Conservation (phyloP, 92 coral and sea anemone species). For the Bergia sp. region DNA sequence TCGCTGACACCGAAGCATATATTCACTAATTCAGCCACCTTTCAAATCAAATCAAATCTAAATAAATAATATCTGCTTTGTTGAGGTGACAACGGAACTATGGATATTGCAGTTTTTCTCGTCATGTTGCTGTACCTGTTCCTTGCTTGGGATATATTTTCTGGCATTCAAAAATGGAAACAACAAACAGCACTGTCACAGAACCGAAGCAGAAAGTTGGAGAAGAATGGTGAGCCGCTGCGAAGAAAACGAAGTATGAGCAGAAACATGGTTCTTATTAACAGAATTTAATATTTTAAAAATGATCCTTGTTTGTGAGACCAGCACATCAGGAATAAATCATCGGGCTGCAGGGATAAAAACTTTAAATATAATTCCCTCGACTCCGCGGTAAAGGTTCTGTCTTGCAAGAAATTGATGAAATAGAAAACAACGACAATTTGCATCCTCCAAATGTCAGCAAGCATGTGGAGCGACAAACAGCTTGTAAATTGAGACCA, state of each 20-base stretch:
- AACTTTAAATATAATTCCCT: too few relatives aligned
- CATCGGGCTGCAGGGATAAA: background rate
- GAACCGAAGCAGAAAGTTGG: background rate
- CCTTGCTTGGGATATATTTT: slow-evolving; percentile 7
- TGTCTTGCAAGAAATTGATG: too few relatives aligned
- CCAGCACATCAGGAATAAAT: background rate
- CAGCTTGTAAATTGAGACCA: too few relatives aligned
- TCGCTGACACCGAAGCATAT: background rate
- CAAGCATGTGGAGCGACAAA: too few relatives aligned
- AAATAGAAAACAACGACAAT: too few relatives aligned
- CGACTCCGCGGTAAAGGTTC: background rate
- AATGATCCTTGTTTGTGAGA: background rate
- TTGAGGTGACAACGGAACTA: background rate
- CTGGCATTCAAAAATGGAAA: background rate
- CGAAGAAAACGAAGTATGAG: background rate
- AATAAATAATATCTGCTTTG: background rate
- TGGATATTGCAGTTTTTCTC: slow-evolving; percentile 2
- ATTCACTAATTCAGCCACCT: background rate
- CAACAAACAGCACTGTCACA: background rate
- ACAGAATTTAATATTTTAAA: background rate
- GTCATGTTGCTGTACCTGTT: background rate
- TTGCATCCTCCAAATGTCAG: too few relatives aligned
- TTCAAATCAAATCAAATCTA: background rate
- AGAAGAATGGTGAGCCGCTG: background rate
- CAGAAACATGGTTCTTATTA: slow-evolving; percentile 4